phyloP scores from a whole-genome alignment of 2,888 invertebrate genomes.

The Proisotoma minuta region DNA sequence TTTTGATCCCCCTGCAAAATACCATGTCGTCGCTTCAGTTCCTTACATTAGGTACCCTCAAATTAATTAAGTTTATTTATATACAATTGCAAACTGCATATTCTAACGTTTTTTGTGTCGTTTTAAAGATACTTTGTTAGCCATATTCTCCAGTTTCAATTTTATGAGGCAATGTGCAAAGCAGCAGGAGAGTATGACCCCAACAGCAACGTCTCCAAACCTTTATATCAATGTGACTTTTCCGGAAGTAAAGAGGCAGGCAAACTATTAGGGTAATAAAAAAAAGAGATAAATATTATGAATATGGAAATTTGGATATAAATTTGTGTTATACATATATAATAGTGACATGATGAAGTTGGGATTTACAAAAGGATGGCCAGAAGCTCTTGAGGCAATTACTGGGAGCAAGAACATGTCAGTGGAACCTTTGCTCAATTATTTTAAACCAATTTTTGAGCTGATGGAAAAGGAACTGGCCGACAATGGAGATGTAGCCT shows the following conservation, averaged over 20 bases:
- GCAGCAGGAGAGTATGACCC: conserved; percentile 51
- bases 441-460: conserved; percentile 50
- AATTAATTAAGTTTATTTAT: not conserved
- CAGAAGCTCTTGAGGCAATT: conserved; percentile 52
- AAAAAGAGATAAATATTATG: not conserved
- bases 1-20: conserved; percentile 52
- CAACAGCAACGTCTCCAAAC: conserved; percentile 33
- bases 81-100: too few species aligned
- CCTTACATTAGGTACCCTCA: conserved; percentile 30
- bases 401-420: conserved; percentile 51
- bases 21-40: conserved; percentile 50
- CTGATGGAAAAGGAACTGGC: conserved; percentile 45
- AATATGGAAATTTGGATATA: not conserved
- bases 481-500: conserved; percentile 47
- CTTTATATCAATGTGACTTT: conserved; percentile 54
- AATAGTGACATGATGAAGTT: conserved; percentile 51
- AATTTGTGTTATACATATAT: not conserved
- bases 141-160: conserved; percentile 52
- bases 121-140: conserved; percentile 36
- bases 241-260: conserved; percentile 52
- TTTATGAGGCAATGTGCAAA: conserved; percentile 53
- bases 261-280: conserved; percentile 50
- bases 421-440: conserved; percentile 50
- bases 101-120: too few species aligned
- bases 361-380: conserved; percentile 53